Base-by-base conservation (phyloP, 2,888 invertebrate genomes). In the Graphium colonna region DNA sequence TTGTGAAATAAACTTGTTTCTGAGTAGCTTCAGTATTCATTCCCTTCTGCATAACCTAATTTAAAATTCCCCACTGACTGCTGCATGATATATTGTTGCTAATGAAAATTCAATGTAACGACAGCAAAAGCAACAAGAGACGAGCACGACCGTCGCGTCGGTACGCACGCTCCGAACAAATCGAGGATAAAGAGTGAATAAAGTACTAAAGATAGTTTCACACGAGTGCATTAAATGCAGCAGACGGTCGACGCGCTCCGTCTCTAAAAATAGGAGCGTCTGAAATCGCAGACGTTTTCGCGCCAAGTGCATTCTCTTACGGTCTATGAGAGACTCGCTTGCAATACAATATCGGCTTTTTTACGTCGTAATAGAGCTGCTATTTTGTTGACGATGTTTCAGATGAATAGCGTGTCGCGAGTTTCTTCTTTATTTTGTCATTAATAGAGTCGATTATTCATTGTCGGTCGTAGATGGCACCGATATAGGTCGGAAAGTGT, bases 251-350 rank as follows among this genome's bases (percentile, higher is more conserved):
- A 3, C 65, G 67, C 71, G 69, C 67, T 71, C 74, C 65, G 68
- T 76, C 75, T 75, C 80, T 85, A 85, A 85, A 84, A 82, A 86
- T 87, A 87, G 83, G 79, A 67, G 70, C 67, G 82, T 79, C 82
- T 82, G 82, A 75, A 73, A 76, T 74, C 71, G 73, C 79, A 85
- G 87, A 85, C 85, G 73, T 76, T 78, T 73, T 74, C 68, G 66
- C 61, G 61, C 58, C 59, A 58, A 55, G 61, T 62, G 61, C 59
- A 60, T 53, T 58, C 45, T 60, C 57, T 41, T 75, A 75, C 67
- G 66, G 58, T 67, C 59, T 69, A 62, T 60, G 50, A n/a, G 49
- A 49, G 67, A 54, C 3, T 0, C 9, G 5, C 10, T 17, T n/a
- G n/a, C 7, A n/a, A 33, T 13, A 47, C 33, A 36, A 36, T 41